A percentile compares a stretch with the other conserved stretches of the same genome.
Evolutionary conservation across 64 coral and sea anemone genomes (phyloP).

Genomic region (Montipora sp.): DNA sequence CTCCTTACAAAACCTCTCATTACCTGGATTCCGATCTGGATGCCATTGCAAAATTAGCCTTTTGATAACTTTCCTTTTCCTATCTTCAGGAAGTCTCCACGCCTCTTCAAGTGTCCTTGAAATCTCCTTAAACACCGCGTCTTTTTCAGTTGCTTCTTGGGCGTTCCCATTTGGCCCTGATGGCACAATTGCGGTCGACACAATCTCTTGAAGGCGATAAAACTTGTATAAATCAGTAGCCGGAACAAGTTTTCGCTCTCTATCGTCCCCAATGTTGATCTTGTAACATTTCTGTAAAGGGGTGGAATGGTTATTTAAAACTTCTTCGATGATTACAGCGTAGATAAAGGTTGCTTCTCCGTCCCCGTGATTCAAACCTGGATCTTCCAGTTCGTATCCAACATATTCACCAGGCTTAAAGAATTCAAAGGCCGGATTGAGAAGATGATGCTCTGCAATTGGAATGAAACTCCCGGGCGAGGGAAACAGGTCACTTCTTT

Average conservation of each 20-base stretch:
- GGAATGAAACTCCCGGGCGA: constrained; percentile 68
- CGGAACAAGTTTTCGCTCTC: constrained; percentile 24
- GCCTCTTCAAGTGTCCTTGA: constrained; percentile 45
- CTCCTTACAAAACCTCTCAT: constrained; percentile 41
- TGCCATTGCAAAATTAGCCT: constrained; percentile 55
- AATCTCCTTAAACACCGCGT: neutral
- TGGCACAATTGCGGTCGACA: neutral
- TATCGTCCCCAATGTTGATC: constrained; percentile 77
- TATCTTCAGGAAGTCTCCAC: constrained; percentile 32
- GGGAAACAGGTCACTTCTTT: constrained; percentile 17
- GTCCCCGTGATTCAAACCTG: constrained; percentile 60
- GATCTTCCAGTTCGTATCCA: constrained; percentile 84
- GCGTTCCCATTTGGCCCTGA: neutral
- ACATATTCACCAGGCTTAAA: constrained; percentile 82
- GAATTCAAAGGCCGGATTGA: constrained; percentile 47
- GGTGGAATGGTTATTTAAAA: neutral
- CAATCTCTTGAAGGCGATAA: constrained; percentile 41
- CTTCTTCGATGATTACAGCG: constrained; percentile 73
- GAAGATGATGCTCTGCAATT: constrained; percentile 63
- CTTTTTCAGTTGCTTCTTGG: neutral
- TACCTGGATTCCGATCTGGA: constrained; percentile 64
- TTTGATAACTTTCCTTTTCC: constrained; percentile 36
- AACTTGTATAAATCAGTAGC: constrained; percentile 82
- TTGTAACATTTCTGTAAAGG: constrained; percentile 37
- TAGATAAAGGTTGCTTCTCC: constrained; percentile 75